phyloP scores from a whole-genome alignment of 2,797 vertebrate genomes.

The Ciconia nigra region DNA sequence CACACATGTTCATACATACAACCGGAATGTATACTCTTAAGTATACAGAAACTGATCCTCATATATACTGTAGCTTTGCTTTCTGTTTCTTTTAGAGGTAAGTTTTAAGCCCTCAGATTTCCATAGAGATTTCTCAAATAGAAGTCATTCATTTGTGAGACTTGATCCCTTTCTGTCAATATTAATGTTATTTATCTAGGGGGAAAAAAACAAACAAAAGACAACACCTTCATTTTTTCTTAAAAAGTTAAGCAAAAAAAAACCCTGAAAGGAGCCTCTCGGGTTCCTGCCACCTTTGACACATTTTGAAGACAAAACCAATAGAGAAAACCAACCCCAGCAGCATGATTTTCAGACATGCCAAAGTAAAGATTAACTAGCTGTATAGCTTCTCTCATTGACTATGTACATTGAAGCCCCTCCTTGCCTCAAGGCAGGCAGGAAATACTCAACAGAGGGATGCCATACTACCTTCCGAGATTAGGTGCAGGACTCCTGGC shows the following conservation, averaged over 20 bases:
- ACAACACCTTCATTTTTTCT: neutral
- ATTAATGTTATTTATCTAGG: neutral
- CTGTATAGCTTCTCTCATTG: neutral
- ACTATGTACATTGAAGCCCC: rapidly evolving
- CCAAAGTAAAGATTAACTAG: neutral
- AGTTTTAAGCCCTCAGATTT: neutral
- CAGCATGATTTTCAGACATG: neutral
- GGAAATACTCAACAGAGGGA: neutral
- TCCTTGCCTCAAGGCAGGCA: neutral
- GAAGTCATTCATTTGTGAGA: neutral
- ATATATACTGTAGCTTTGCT: neutral
- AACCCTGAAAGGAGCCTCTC: neutral
- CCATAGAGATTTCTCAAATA: neutral
- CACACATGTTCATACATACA: neutral
- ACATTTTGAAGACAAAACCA: neutral
- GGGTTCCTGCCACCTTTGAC: neutral
- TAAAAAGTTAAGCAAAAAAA: neutral
- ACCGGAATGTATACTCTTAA: rapidly evolving
- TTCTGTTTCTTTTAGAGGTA: neutral
- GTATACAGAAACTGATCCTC: neutral
- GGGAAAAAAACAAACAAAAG: rapidly evolving
- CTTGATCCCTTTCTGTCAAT: neutral
- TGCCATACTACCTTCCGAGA: neutral
- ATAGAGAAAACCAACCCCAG: neutral
- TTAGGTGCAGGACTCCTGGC: neutral